Percentiles rank a stretch among this genome's conserved stretches.
phyloP scores from a whole-genome alignment of 2,888 invertebrate species.

The Hyposoter didymator region DNA sequence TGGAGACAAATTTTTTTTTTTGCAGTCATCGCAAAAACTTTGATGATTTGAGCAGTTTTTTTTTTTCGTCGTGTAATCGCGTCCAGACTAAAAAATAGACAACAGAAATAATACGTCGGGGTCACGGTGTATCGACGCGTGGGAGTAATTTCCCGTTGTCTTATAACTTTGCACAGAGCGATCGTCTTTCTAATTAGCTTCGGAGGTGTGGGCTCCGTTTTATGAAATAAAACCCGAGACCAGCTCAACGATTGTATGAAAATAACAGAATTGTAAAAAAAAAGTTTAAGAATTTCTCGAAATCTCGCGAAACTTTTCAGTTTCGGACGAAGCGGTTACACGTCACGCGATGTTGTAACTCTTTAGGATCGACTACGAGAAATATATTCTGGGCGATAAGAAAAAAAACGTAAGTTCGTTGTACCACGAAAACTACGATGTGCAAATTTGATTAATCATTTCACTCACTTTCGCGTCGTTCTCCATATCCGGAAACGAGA shows the following conservation, averaged over 20 bases:
- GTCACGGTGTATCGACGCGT: constrained; percentile 56
- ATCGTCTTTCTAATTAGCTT: constrained; percentile 70
- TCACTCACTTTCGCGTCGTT: constrained; percentile 88
- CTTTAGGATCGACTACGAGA: not conserved
- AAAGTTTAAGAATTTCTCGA: not conserved
- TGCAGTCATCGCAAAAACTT: not conserved
- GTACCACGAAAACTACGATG: not conserved
- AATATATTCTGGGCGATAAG: not conserved
- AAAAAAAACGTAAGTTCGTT: not conserved
- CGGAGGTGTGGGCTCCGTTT: constrained; percentile 73
- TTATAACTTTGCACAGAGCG: constrained; percentile 7
- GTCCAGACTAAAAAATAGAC: not conserved
- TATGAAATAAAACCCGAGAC: constrained; percentile 74
- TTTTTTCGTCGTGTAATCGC: not conserved
- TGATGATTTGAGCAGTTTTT: not conserved
- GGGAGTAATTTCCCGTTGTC: constrained; percentile 59
- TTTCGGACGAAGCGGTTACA: not conserved
- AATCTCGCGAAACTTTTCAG: not conserved
- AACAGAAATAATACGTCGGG: not conserved
- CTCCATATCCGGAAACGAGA: constrained; percentile 92
- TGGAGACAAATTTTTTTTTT: not conserved
- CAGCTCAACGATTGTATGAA: constrained; percentile 18
- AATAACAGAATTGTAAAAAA: not conserved
- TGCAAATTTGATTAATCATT: not conserved
- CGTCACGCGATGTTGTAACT: not conserved